phyloP scores from a whole-genome alignment of 2,113 vertebrate species.

The Aptenodytes patagonicus region DNA sequence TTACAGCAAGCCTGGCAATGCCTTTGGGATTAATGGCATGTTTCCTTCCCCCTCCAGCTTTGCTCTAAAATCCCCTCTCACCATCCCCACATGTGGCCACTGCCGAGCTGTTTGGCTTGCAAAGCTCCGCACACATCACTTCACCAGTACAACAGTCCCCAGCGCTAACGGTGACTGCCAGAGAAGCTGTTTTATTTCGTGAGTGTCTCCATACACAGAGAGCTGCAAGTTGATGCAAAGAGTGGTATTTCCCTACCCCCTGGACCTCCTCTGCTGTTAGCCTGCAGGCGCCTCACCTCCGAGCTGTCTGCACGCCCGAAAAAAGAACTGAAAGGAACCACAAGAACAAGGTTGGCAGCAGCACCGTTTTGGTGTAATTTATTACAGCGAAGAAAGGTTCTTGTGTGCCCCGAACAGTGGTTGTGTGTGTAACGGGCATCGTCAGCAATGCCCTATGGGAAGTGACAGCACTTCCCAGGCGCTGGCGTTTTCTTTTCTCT shows the following conservation, averaged over 20 bases:
- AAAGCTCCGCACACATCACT: background rate
- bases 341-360: background rate
- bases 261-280: accelerated
- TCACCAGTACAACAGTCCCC: background rate
- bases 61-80: background rate
- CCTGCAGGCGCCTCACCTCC: background rate
- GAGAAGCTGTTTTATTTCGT: accelerated
- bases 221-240: background rate
- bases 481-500: background rate
- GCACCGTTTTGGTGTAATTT: background rate
- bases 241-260: accelerated
- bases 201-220: accelerated
- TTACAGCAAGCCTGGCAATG: background rate
- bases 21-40: background rate
- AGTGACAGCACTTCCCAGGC: background rate
- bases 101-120: background rate
- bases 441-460: background rate
- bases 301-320: accelerated
- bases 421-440: background rate
- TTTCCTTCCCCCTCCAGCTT: background rate
- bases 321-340: background rate
- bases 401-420: background rate
- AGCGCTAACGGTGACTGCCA: background rate
- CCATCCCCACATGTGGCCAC: background rate
- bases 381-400: background rate